Base-by-base conservation (phyloP, 2,113 vertebrate species). In the Bubo blakistoni region DNA sequence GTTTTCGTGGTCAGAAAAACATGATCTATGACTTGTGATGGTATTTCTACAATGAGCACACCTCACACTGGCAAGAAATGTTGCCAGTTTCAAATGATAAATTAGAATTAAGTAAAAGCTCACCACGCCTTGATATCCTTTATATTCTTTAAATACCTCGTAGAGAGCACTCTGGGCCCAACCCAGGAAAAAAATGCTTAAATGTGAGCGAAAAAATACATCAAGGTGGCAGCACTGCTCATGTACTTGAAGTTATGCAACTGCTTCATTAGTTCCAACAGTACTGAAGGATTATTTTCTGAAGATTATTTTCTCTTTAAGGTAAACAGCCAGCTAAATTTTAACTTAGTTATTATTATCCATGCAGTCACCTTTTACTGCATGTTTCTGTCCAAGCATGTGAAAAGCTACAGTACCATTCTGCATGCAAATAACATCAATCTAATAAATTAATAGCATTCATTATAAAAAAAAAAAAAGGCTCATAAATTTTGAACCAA, bases 1-100 rank as follows among this genome's bases (percentile, higher is more conserved):
- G 20, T 88, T 88, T 94, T 54, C 82, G 58, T 86, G 76, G 90
- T 54, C 85, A 96, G 84, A 74, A 93, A 94, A 93, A 42, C 79
- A 88, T 42, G 76, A 94, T 94, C 65, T 81, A 63, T 59, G 65
- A n/a, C 18, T 86, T 3, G 0, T 29, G 71, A 70, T 71, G 55
- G 38, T 58, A 66, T 66, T 96, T 91, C 80, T 51, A 86, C 51
- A 93, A 86, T 69, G 3, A 95, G 34, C 59, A 62, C 32, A 86
- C 25, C 13, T 46, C 69, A 78, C 55, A 44, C 12, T 10, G 12
- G 55, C 38, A 88, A 86, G 54, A 65, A 91, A 69, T 21, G 55
- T 9, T 93, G 62, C 55, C 88, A 66, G 36, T 66, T 92, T 86
- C 38, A 83, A 96, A 66, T n/a, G 6, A 55, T 63, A 77, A 59